Evolutionary conservation across 2,113 vertebrate species (phyloP), one percentile per base, ranked within the genome.

Genomic region (Aptenodytes forsteri): DNA sequence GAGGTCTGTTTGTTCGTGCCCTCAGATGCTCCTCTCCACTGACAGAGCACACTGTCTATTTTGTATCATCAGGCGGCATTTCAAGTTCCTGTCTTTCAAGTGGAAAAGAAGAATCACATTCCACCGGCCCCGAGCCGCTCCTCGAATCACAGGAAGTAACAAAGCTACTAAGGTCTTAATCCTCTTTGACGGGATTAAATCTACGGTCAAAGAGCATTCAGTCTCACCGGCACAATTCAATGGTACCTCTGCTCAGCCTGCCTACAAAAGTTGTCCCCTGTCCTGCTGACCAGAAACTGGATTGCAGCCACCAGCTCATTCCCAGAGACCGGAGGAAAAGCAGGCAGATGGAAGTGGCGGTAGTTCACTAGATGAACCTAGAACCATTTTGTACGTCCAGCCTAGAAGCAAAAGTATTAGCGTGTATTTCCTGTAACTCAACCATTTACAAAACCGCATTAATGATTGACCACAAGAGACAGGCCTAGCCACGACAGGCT

Each of bases 351-450:
- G 71, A 29, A 36, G 72, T 0, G 9, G 69, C 78, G 19, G 21
- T 0, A 20, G 7, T 23, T 47, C 23, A 1, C 17, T 5, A 29
- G 42, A 9, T 3, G 32, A 19, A 10, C 59, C 32, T 5, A 23
- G n/a, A 80, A 14, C 26, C 29, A 2, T 5, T 9, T 4, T 2
- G 2, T 5, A 22, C 0, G 4, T 10, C 34, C 83, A 54, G 6
- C 50, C 72, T 17, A 0, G 29, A 5, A 67, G 30, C 59, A 10
- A 9, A 13, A 8, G 44, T 27, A 5, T 3, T 3, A 20, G 5
- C 0, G 7, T 1, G 2, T 0, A 1, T 19, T 55, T 38, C 56
- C 87, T 3, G 7, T 0, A 54, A 6, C 4, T 23, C 26, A 22
- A 20, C n/a, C 8, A 1, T 6, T 34, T 17, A 4, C 3, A 18